phyloP scores from a whole-genome alignment of 2,113 vertebrate genomes.

The Protomyctophum bolini region DNA sequence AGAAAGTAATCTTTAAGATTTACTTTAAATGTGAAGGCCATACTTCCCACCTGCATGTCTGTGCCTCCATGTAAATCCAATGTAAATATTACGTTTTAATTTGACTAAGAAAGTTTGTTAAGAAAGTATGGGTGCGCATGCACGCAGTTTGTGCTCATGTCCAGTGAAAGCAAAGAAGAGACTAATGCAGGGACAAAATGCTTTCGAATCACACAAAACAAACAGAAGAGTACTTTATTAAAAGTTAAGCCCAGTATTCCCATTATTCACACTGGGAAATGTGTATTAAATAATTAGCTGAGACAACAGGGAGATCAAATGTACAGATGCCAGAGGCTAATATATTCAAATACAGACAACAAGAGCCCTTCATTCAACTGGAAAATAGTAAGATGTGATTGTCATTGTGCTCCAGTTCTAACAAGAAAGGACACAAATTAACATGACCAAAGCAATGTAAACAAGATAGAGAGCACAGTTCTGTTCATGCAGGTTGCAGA shows the following conservation, averaged over 20 bases:
- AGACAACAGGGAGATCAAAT: slow-evolving; percentile 53
- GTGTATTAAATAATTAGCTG: slow-evolving; percentile 55
- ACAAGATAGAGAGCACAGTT: slow-evolving; percentile 25
- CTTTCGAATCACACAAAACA: slow-evolving; percentile 47
- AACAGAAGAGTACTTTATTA: slow-evolving; percentile 71
- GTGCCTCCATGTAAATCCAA: too few species aligned
- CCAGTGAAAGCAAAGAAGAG: background rate
- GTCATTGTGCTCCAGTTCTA: slow-evolving; percentile 77
- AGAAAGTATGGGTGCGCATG: too few species aligned
- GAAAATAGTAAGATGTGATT: slow-evolving; percentile 82
- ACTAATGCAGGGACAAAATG: slow-evolving; percentile 12
- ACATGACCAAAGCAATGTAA: slow-evolving; percentile 39
- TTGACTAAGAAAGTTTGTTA: too few species aligned
- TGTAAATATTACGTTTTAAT: too few species aligned
- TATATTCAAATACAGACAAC: slow-evolving; percentile 70
- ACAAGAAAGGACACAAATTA: slow-evolving; percentile 61
- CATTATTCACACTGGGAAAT: slow-evolving; percentile 65
- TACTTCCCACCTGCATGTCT: too few species aligned
- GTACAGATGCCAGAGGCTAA: slow-evolving; percentile 51
- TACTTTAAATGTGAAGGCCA: too few species aligned
- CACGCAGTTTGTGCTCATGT: too few species aligned
- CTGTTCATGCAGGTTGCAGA: slow-evolving; percentile 69
- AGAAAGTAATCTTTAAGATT: too few species aligned
- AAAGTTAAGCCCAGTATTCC: slow-evolving; percentile 66
- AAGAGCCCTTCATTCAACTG: slow-evolving; percentile 82